Base-by-base conservation (phyloP, 2,797 vertebrate genomes). In the Poeciliopsis paucimaculata region DNA sequence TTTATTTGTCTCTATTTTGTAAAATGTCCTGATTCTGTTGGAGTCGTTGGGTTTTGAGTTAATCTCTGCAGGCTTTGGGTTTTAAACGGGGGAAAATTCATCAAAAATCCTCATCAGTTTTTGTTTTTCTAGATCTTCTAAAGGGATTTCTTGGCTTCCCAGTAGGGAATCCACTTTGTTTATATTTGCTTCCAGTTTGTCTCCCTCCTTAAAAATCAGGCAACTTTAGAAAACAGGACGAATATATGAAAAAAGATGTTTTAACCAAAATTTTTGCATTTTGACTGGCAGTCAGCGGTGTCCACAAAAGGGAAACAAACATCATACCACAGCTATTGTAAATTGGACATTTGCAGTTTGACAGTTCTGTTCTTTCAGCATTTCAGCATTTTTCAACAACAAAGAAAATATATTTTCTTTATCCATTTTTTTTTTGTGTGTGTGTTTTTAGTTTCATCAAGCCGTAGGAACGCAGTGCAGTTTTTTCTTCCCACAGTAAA, bases 341-440 rank as follows among this genome's bases (percentile, higher is more conserved):
- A 75, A 75, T 62, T 46, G n/a, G 41, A 76, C 11, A 76, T 76
- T 76, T 31, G 41, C n/a, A 62, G 26, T 15, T 76, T 76, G 57
- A 76, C 75, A 64, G 41, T 47, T 76, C 10, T 64, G 75, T 76
- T 64, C 55, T 64, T 62, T 46, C 41, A 62, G 41, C 36, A 55
- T 64, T 62, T 46, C 41, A 62, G 41, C 36, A 55, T 55, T 77
- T 77, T 72, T 45, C 62, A 77, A 7, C 28, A 45, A 57, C 66
- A 71, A 53, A 66, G 20, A 66, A 34, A 36, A 72, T 26, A 47
- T 26, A 43, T 28, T 2, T 28, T 55, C 34, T 31, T 72, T 31
- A 28, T 28, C 4, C 15, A 20, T 26, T 41, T 55, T 18, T 20
- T 55, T 28, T 2, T 15, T 41, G 36, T 39, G 31, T 34, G 8